These are phyloP conservation scores for Rhadinocentrus ornatus DNA, from an alignment of 2,797 vertebrate genomes.

Conservation along the genomic window DNA sequence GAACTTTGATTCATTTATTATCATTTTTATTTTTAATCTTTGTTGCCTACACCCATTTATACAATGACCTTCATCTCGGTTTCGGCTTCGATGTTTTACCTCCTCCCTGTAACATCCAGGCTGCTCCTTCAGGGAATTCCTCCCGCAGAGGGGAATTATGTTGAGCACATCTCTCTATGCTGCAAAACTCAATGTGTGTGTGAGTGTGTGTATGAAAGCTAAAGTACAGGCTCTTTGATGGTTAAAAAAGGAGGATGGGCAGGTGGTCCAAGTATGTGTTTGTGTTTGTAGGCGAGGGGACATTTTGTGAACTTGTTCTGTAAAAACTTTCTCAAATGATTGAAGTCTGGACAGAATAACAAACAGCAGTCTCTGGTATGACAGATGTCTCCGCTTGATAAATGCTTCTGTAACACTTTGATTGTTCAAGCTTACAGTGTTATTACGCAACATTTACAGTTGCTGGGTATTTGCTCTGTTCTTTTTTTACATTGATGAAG, in stretches of 20 bases:
- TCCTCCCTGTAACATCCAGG: constrained; percentile 46
- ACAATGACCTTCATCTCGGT: constrained; percentile 35
- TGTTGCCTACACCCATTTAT: constrained; percentile 36
- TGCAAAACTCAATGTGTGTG: constrained; percentile 32
- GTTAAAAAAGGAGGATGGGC: constrained; percentile 51
- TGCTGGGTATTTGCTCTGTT: constrained; percentile 4
- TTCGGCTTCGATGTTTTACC: constrained; percentile 43
- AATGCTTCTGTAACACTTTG: constrained; percentile 70
- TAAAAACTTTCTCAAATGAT: constrained; percentile 78
- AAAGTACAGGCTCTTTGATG: constrained; percentile 70
- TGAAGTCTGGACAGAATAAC: constrained; percentile 81
- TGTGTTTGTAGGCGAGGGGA: constrained; percentile 68
- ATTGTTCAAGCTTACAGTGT: constrained; percentile 37
- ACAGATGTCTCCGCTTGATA: constrained; percentile 84
- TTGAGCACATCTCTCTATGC: constrained; percentile 61
- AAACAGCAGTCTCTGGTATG: constrained; percentile 77
- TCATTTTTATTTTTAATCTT: constrained; percentile 17
- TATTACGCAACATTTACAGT: constrained; percentile 44
- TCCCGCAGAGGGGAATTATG: constrained; percentile 80
- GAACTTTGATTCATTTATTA: no score
- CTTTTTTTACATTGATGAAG: constrained; percentile 6
- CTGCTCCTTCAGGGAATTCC: constrained; percentile 75
- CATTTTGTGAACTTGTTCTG: constrained; percentile 78
- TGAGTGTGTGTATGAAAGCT: constrained; percentile 16
- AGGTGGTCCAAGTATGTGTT: constrained; percentile 69